phyloP scores from a whole-genome alignment of 2,888 invertebrate genomes.

The Athrips mouffetella region DNA sequence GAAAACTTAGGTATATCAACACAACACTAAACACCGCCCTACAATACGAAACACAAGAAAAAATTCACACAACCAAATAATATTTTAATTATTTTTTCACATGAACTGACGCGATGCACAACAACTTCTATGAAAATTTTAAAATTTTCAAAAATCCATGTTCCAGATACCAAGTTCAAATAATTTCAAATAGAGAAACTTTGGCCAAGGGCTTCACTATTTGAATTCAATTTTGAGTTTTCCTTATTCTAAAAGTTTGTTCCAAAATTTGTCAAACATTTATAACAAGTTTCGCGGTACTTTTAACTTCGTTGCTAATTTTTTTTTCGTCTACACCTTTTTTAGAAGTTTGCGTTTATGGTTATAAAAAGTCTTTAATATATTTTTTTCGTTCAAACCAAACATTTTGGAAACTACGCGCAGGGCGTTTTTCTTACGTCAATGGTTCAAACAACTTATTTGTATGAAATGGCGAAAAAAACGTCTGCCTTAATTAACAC shows the following conservation, averaged over 20 bases:
- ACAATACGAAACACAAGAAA: neutral
- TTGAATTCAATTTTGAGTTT: constrained; percentile 37
- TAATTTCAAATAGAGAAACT: constrained; percentile 26
- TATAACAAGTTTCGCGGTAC: constrained; percentile 7
- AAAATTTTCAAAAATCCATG: constrained; percentile 18
- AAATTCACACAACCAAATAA: neutral
- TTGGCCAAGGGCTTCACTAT: constrained; percentile 21
- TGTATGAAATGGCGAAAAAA: too few species aligned
- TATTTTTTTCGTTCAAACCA: too few species aligned
- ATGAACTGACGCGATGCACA: constrained; percentile 4
- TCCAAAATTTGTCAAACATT: constrained; percentile 21
- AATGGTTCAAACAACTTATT: too few species aligned
- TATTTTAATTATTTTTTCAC: neutral
- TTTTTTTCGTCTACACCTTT: too few species aligned
- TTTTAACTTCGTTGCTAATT: too few species aligned
- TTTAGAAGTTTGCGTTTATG: too few species aligned
- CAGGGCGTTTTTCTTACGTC: too few species aligned
- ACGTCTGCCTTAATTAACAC: too few species aligned
- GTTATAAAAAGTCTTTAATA: too few species aligned
- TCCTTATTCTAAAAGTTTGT: constrained; percentile 38
- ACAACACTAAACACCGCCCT: neutral
- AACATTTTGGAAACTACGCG: too few species aligned
- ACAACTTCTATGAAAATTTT: constrained; percentile 19
- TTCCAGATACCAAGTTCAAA: constrained; percentile 22
- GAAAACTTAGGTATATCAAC: neutral